These are phyloP conservation scores for Camponotus floridanus DNA, from an alignment of 1,140 invertebrate genomes.

Conservation along the genomic window DNA sequence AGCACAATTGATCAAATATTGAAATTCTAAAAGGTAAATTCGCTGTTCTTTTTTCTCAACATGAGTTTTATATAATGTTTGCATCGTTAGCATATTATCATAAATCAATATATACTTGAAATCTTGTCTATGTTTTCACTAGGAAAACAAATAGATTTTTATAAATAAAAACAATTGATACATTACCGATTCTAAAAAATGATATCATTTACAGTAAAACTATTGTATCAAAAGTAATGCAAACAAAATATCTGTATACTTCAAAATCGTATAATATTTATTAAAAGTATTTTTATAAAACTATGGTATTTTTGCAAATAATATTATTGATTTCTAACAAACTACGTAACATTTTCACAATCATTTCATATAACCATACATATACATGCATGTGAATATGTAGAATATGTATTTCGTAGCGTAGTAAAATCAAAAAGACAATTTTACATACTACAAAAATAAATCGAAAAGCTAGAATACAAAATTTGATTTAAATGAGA, in stretches of 20 bases:
- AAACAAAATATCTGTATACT: no score
- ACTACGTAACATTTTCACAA: neutral
- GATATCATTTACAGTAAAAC: neutral
- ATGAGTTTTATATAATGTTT: neutral
- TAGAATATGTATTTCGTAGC: neutral
- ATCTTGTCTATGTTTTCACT: neutral
- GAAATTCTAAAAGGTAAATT: conserved; percentile 12
- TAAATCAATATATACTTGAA: neutral
- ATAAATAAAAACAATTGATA: neutral
- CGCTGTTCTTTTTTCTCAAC: neutral
- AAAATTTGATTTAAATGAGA: neutral
- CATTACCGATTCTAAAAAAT: neutral
- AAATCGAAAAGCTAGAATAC: conserved; percentile 4
- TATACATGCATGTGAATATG: neutral
- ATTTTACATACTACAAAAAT: conserved; percentile 11
- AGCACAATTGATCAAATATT: conserved; percentile 21
- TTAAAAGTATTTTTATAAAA: neutral
- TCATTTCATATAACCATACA: neutral
- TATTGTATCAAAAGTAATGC: neutral
- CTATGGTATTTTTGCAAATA: neutral
- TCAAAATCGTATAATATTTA: neutral
- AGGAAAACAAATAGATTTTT: neutral
- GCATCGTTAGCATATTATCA: neutral
- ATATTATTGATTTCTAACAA: conserved; percentile 10
- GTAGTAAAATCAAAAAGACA: neutral